phyloP scores from a whole-genome alignment of 2,888 invertebrate species.

The Cosmopolites sordidus region DNA sequence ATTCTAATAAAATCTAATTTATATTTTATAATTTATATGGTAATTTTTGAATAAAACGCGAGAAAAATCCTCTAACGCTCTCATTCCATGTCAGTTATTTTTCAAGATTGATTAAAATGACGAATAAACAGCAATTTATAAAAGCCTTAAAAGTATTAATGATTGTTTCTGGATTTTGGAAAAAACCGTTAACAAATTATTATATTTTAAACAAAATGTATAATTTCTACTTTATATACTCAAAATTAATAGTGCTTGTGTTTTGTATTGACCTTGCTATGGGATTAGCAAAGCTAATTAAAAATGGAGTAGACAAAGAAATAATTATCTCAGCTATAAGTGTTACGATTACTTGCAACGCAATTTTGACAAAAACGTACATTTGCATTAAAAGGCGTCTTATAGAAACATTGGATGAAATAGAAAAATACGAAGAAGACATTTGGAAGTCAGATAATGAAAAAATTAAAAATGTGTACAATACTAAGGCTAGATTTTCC shows the following conservation, averaged over 20 bases:
- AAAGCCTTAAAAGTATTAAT: constrained; percentile 1
- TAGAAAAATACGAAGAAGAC: constrained; percentile 4
- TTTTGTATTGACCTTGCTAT: background rate
- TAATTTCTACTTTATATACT: background rate
- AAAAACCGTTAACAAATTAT: constrained; percentile 1
- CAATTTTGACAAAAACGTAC: constrained; percentile 4
- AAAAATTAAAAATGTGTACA: constrained; percentile 3
- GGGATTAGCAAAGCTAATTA: constrained; percentile 1
- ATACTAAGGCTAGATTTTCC: background rate
- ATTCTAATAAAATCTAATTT: too few relatives aligned
- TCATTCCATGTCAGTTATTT: too few relatives aligned
- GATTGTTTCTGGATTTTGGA: constrained; percentile 9
- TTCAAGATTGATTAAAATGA: too few relatives aligned
- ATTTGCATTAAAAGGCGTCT: constrained; percentile 3
- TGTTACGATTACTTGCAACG: constrained; percentile 3
- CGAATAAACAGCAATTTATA: constrained; percentile 1
- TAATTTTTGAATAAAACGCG: too few relatives aligned
- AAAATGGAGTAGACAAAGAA: background rate
- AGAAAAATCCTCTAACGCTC: too few relatives aligned
- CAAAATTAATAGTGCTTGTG: background rate
- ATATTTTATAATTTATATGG: too few relatives aligned
- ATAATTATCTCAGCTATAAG: constrained; percentile 5
- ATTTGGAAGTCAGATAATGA: constrained; percentile 3
- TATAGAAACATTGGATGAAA: background rate
- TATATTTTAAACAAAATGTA: background rate